Base-by-base conservation (phyloP, 2,888 invertebrate genomes). In the Cryptus armator region DNA sequence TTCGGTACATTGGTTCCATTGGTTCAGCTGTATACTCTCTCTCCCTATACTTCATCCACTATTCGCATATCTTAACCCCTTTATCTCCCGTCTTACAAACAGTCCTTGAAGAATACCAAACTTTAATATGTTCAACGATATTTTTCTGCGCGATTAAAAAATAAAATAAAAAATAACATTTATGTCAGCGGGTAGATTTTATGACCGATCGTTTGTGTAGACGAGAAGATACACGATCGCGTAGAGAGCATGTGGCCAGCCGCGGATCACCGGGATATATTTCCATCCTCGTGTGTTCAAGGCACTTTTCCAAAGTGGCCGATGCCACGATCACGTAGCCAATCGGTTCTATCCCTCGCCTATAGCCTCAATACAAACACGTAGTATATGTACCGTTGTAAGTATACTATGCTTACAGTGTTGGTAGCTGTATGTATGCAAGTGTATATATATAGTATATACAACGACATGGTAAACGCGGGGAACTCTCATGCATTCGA, bases 241-340 rank as follows among this genome's bases (percentile, higher is more conserved):
- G 6, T 14, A 29, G 59, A 29, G 59, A 24, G 3, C 59, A 62
- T 62, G 59, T 29, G 59, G 59, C 59, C 0, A 32, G 32, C n/a
- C 29, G n/a, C 59, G 59, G 29, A 59, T 53, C 53, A 16, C 56
- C 56, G 19, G 24, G 56, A 24, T 56, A 56, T 56, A 56, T 56
- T 4, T 37, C 59, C 32, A 62, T 29, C 29, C 24, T 62, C 59
- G 14, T 59, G 59, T 62, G 32, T 62, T 62, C 29, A 29, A 14
- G 12, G 56, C 43, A 72, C 72, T 44, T 72, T 56, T 43, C 43
- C 14, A 56, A 72, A 72, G 72, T 43, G 72, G 59, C 43, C 19
- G 19, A 43, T 24, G 19, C 24, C 37, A 43, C 71, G 16, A 12
- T 56, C 16, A 32, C 43, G 19, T 10, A 56, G 16, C 56, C 44